Percentiles rank a stretch among this genome's conserved stretches.
Evolutionary conservation across 1,140 invertebrate species (phyloP).

Genomic region (Drosophila ohnishii): DNA sequence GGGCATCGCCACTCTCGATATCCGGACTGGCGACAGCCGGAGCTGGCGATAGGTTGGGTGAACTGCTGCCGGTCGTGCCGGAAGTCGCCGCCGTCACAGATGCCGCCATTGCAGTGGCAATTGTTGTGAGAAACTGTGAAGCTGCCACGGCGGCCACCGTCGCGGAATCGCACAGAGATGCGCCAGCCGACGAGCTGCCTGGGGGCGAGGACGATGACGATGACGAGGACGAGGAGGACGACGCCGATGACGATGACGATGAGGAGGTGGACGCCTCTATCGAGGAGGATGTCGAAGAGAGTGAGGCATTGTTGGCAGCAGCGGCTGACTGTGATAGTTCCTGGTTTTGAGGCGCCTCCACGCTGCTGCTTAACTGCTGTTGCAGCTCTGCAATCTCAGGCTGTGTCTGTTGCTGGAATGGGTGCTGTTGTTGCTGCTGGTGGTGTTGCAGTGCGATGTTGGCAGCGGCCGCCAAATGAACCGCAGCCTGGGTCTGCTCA

Average conservation of each 20-base stretch:
- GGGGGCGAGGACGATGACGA: constrained; percentile 48
- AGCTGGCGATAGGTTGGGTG: constrained; percentile 50
- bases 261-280: constrained; percentile 46
- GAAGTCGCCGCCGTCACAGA: constrained; percentile 66
- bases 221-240: constrained; percentile 46
- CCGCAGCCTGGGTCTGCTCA: constrained; percentile 69
- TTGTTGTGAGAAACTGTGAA: constrained; percentile 61
- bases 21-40: constrained; percentile 39
- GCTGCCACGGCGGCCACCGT: constrained; percentile 68
- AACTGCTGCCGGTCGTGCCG: constrained; percentile 41
- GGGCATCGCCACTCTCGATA: constrained; percentile 27
- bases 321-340: constrained; percentile 41
- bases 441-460: constrained; percentile 73
- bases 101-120: constrained; percentile 62
- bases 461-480: constrained; percentile 67
- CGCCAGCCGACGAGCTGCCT: constrained; percentile 32
- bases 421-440: constrained; percentile 65
- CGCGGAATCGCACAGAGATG: constrained; percentile 69
- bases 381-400: constrained; percentile 74
- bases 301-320: constrained; percentile 27
- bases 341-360: constrained; percentile 54
- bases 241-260: constrained; percentile 40
- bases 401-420: constrained; percentile 67
- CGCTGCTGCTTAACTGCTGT: constrained; percentile 64
- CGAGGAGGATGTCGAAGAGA: constrained; percentile 47